phyloP scores from a whole-genome alignment of 2,113 vertebrate genomes.

The Ginglymostoma cirratum region DNA sequence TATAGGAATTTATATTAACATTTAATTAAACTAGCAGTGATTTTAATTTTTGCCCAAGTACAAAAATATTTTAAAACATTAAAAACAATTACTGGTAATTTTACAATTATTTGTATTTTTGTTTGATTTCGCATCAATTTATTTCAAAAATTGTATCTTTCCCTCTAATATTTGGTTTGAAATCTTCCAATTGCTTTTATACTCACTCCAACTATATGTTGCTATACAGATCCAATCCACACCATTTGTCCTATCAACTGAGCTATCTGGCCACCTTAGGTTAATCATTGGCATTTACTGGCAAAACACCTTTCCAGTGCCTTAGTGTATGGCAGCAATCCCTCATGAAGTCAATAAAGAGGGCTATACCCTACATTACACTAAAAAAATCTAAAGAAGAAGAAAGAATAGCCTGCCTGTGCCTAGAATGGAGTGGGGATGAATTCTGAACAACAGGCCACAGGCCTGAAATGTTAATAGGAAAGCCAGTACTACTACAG shows the following conservation, averaged over 20 bases:
- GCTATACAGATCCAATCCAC: not conserved
- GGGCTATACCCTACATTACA: not conserved
- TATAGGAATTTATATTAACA: not conserved
- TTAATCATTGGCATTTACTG: not conserved
- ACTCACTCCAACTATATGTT: not conserved
- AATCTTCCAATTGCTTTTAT: not conserved
- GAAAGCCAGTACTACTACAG: not conserved
- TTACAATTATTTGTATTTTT: not conserved
- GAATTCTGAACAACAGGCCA: not conserved
- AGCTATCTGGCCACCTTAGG: too few species aligned
- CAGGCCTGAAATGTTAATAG: not conserved
- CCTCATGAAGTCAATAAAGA: not conserved
- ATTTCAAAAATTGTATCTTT: not conserved
- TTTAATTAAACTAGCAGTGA: not conserved
- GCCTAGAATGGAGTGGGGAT: not conserved
- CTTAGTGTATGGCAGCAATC: not conserved
- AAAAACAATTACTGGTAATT: not conserved
- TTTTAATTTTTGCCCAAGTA: not conserved
- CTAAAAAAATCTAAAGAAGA: not conserved
- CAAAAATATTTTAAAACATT: not conserved
- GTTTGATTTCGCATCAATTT: not conserved
- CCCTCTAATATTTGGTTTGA: constrained; percentile 2
- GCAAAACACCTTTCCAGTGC: not conserved
- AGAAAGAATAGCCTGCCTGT: not conserved
- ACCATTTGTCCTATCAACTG: too few species aligned